Conservation (phyloP, 2,113 vertebrate species). For the Noturus placidus region DNA sequence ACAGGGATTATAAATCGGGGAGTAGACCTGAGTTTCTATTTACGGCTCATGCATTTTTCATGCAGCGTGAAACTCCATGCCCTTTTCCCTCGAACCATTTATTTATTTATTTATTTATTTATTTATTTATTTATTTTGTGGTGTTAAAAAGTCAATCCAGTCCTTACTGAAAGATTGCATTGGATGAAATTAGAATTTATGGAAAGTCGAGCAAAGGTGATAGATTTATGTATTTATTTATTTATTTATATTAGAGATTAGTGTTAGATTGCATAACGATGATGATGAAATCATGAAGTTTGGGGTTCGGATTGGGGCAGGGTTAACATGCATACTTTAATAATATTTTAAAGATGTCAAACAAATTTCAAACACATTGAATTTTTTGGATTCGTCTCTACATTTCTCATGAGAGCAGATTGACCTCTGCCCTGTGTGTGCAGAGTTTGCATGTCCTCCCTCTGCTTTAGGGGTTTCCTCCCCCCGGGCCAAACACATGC, state of each 20-base stretch:
- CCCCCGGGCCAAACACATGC: too few relatives aligned
- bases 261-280: background rate
- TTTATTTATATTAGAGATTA: too few relatives aligned
- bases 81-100: background rate
- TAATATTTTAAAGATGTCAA: background rate
- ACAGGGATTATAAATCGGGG: conserved; percentile 50
- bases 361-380: background rate
- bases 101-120: too few relatives aligned
- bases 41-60: conserved; percentile 3
- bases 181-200: background rate
- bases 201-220: background rate
- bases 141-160: conserved; percentile 7
- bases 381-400: background rate
- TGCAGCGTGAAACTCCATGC: conserved; percentile 23
- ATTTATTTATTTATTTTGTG: background rate
- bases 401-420: background rate
- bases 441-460: too few relatives aligned
- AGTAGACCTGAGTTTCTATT: conserved; percentile 40
- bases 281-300: background rate
- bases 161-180: background rate
- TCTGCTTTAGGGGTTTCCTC: too few relatives aligned
- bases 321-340: background rate
- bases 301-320: background rate
- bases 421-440: too few relatives aligned
- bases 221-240: too few relatives aligned